Base-by-base conservation (phyloP, 92 coral and sea anemone species). In the Virgularia gustaviana region DNA sequence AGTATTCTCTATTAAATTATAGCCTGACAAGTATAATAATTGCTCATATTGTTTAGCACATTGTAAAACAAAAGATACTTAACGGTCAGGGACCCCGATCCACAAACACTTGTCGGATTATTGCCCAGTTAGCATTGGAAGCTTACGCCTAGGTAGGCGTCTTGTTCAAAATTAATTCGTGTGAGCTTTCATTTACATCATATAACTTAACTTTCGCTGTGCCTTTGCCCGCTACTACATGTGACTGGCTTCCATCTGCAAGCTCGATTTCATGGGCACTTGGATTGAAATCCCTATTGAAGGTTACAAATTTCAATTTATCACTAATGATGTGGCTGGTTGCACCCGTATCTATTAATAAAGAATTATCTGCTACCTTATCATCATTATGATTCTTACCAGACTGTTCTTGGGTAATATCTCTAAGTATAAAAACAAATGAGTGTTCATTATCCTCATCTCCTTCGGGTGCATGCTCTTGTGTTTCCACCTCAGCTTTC, bases 171-270 rank as follows among this genome's bases (percentile, higher is more conserved):
- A n/a, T n/a, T n/a, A n/a, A n/a, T n/a, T n/a, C n/a, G n/a, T n/a
- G 76, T 54, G 59, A 57, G 39, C 38, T 49, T 37, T 73, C 65
- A 34, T 76, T 76, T 63, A 49, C 57, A 43, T 76, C 73, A 63
- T 45, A 49, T 19, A 75, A 53, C 32, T 37, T 57, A 44, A 75
- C 81, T 44, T 63, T 34, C 29, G 81, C 65, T 32, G 63, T 64
- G 51, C 75, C 81, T 27, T 65, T 77, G 6, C 66, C 76, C 16
- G 18, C 24, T 35, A 44, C 45, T 49, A 62, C 74, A 32, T 59
- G 60, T 25, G 73, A 59, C 44, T 39, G 60, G 51, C 73, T 76
- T 9, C 81, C 74, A 52, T 76, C 81, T 22, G 72, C 81, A 28
- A 76, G 66, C 52, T 63, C 81, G 36, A 76, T 76, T 65, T 49